Base-by-base conservation (phyloP, 2,113 vertebrate species). In the Syngnathus typhle region DNA sequence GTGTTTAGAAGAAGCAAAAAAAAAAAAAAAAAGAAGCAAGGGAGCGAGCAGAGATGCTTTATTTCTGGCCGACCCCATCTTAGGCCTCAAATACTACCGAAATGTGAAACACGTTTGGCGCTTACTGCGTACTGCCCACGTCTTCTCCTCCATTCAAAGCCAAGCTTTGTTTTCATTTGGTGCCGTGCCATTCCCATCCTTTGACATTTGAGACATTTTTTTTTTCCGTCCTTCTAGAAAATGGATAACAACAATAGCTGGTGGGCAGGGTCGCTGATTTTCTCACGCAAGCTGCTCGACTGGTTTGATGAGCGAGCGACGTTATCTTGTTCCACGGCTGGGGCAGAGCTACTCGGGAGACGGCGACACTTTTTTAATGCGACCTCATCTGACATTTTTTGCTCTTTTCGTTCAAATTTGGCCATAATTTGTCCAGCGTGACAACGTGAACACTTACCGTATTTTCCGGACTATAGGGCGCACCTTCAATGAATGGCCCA, bases 171-270 rank as follows among this genome's bases (percentile, higher is more conserved):
- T 86, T 79, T 82, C 71, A 71, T 82, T 77, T 77, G 80, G 77
- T 85, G 74, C 74, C 54, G 46, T 84, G 73, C 88, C 82, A 83
- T 87, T 87, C 78, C 81, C 82, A 79, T 86, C 80, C 79, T 87
- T 83, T 91, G 87, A 89, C 88, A 89, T 88, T 88, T 87, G 84
- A 87, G 80, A 67, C 68, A n/a, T n/a, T 71, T 80, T 74, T 83
- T 84, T 73, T 67, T 68, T 44, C 21, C 27, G 27, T 37, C 67
- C 73, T 77, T 58, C 80, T 64, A 82, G 67, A 84, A 83, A 70
- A 82, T 78, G 10, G 15, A 69, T 67, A 74, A 91, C 89, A 90
- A 90, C 89, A 90, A 90, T 84, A 74, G 78, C 71, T 80, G 64
- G 77, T 83, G 77, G 75, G 76, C 69, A 75, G 74, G 76, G 76